Percentiles rank a stretch among this genome's conserved stretches.
Conservation (phyloP, 2,888 invertebrate genomes). For the Hirtodrosophila alboralis region DNA sequence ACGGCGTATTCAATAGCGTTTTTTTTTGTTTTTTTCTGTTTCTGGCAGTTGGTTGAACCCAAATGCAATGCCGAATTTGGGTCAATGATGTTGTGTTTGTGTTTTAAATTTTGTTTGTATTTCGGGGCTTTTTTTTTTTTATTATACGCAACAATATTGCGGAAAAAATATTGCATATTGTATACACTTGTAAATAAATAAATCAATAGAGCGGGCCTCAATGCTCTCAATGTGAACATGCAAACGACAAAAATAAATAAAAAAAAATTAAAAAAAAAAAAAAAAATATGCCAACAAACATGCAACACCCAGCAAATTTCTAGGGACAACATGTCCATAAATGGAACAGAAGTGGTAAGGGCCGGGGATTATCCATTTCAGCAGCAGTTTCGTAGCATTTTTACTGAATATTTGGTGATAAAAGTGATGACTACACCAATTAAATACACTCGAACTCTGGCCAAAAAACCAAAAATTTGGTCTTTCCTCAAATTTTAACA, state of each 20-base stretch:
- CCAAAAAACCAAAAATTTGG: too few relatives aligned
- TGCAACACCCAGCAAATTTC: constrained; percentile 11
- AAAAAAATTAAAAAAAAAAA: constrained; percentile 25
- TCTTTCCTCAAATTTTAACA: too few relatives aligned
- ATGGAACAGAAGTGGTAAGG: constrained; percentile 8
- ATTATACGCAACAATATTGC: constrained; percentile 38
- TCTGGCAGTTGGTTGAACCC: constrained; percentile 28
- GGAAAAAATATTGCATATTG: constrained; percentile 48
- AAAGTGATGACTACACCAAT: too few relatives aligned
- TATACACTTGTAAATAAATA: constrained; percentile 44
- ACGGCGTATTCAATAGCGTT: constrained; percentile 36
- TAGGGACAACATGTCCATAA: constrained; percentile 22
- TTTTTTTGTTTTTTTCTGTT: not conserved
- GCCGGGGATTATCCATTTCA: too few relatives aligned
- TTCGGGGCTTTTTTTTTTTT: constrained; percentile 7
- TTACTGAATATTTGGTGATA: too few relatives aligned
- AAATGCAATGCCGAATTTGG: constrained; percentile 51
- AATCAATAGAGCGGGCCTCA: constrained; percentile 46
- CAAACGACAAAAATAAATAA: constrained; percentile 9
- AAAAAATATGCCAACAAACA: constrained; percentile 22
- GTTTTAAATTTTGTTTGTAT: constrained; percentile 30
- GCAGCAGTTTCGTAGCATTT: too few relatives aligned
- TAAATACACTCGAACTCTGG: too few relatives aligned
- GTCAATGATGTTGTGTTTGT: constrained; percentile 59
- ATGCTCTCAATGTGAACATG: constrained; percentile 17